Conservation (phyloP, 2,888 invertebrate species). For the Baronia brevicornis region DNA sequence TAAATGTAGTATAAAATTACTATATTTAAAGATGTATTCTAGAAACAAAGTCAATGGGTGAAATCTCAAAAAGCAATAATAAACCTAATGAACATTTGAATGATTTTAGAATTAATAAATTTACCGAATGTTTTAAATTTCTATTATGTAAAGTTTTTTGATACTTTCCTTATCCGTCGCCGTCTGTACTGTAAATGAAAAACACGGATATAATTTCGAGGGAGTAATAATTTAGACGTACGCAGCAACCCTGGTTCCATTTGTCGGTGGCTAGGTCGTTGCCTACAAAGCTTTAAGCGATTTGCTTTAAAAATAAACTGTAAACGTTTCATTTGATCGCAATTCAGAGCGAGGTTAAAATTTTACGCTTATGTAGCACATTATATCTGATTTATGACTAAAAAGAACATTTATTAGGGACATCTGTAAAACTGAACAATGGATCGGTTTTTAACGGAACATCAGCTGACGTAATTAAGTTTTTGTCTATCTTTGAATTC, state of each 20-base stretch:
- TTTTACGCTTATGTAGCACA: constrained; percentile 23
- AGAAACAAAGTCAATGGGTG: too few species aligned
- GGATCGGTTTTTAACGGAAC: constrained; percentile 14
- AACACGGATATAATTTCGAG: too few species aligned
- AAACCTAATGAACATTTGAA: too few species aligned
- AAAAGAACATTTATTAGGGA: constrained; percentile 22
- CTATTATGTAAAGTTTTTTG: too few species aligned
- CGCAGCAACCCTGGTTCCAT: constrained; percentile 6
- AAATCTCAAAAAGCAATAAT: too few species aligned
- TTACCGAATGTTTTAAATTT: too few species aligned
- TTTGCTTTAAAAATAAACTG: constrained; percentile 31
- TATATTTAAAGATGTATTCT: too few species aligned
- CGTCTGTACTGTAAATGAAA: too few species aligned
- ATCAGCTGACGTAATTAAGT: neutral
- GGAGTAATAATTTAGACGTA: too few species aligned
- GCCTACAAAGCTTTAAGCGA: constrained; percentile 19
- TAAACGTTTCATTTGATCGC: constrained; percentile 26
- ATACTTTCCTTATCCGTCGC: too few species aligned
- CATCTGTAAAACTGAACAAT: constrained; percentile 17
- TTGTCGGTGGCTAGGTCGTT: constrained; percentile 12
- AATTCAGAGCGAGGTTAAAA: constrained; percentile 20
- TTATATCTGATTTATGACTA: constrained; percentile 26
- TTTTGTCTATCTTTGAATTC: constrained; percentile 2
- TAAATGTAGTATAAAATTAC: too few species aligned
- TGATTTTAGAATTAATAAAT: too few species aligned